phyloP scores from a whole-genome alignment of 2,888 invertebrate species.

The Bellardia bayeri region DNA sequence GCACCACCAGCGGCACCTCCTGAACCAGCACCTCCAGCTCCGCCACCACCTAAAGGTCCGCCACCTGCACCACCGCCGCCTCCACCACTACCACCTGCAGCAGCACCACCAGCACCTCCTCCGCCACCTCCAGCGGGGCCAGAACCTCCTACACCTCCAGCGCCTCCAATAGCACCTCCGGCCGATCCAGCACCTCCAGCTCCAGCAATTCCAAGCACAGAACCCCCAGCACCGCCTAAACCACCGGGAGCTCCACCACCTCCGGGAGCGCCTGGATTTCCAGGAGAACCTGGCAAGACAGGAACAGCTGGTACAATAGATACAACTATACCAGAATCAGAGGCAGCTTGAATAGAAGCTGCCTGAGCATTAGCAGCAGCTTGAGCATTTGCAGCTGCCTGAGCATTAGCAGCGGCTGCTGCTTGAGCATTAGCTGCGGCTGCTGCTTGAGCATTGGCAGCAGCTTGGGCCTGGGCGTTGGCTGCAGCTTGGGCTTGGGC shows the following conservation, averaged over 20 bases:
- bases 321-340: slow-evolving; percentile 52
- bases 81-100: slow-evolving; percentile 76
- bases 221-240: slow-evolving; percentile 62
- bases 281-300: slow-evolving; percentile 49
- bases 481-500: slow-evolving; percentile 57
- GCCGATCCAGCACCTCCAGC: slow-evolving; percentile 57
- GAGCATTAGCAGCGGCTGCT: slow-evolving; percentile 52
- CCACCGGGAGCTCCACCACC: slow-evolving; percentile 61
- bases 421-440: slow-evolving; percentile 70
- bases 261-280: slow-evolving; percentile 30
- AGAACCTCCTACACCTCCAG: slow-evolving; percentile 58
- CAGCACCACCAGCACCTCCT: slow-evolving; percentile 76
- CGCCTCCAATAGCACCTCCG: slow-evolving; percentile 60
- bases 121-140: slow-evolving; percentile 67
- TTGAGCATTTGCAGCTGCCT: slow-evolving; percentile 55
- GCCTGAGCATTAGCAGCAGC: slow-evolving; percentile 68
- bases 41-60: slow-evolving; percentile 64
- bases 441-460: slow-evolving; percentile 46
- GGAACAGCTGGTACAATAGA: slow-evolving; percentile 51
- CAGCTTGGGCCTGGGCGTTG: slow-evolving; percentile 43
- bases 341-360: slow-evolving; percentile 75
- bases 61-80: slow-evolving; percentile 74
- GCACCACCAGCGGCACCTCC: slow-evolving; percentile 77
- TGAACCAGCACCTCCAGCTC: slow-evolving; percentile 76
- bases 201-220: slow-evolving; percentile 37